Evolutionary conservation across 2,888 invertebrate species (phyloP).

Genomic region (Protophormia terraenovae): DNA sequence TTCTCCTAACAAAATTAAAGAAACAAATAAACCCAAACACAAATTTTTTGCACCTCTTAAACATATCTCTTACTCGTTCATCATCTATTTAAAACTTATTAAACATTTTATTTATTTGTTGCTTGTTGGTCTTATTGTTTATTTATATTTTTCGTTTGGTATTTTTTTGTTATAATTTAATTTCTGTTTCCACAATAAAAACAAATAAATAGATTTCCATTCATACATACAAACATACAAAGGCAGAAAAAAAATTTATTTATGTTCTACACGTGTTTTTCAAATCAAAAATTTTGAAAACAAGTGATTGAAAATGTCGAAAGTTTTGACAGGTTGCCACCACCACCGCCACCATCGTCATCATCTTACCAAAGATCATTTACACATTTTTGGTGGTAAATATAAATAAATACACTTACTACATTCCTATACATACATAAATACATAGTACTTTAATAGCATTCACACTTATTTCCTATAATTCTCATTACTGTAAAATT

Average conservation of each 20-base stretch:
- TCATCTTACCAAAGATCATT: background rate
- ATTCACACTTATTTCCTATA: background rate
- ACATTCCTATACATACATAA: too few species aligned
- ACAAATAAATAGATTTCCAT: background rate
- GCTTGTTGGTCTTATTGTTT: background rate
- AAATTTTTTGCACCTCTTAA: conserved; percentile 1
- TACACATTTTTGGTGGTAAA: background rate
- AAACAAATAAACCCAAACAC: background rate
- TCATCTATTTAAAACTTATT: conserved; percentile 23
- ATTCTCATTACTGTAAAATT: background rate
- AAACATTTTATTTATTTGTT: background rate
- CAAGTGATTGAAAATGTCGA: conserved; percentile 36
- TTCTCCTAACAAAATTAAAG: background rate
- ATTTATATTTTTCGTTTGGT: background rate
- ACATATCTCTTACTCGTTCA: background rate
- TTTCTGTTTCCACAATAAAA: background rate
- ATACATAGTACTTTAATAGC: too few species aligned
- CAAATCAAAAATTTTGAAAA: background rate
- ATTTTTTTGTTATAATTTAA: background rate
- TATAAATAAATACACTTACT: too few species aligned
- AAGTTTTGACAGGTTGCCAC: conserved; percentile 25
- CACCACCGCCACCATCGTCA: background rate
- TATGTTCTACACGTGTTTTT: conserved; percentile 42
- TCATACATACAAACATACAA: background rate
- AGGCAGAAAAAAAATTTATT: background rate